Conservation (phyloP, 2,113 vertebrate genomes). For the Brachypteracias leptosomus region DNA sequence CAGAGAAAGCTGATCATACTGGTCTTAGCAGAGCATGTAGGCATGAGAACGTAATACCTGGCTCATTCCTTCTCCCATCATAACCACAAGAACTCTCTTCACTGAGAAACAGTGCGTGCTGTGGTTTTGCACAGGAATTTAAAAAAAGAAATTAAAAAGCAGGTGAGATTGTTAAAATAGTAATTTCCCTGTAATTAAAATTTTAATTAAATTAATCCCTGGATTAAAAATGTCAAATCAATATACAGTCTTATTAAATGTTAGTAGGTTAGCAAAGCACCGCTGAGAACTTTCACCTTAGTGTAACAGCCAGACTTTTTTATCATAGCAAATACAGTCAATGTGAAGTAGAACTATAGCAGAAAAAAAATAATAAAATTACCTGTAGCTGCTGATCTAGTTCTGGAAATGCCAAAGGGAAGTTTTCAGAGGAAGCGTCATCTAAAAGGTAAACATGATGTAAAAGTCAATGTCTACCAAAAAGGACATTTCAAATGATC, state of each 20-base stretch:
- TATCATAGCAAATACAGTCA: background rate
- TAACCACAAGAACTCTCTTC: background rate
- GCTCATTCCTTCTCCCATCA: background rate
- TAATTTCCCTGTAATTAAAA: background rate
- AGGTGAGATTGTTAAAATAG: background rate
- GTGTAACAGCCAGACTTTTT: background rate
- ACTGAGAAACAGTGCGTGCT: background rate
- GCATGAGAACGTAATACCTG: background rate
- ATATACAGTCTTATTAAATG: background rate
- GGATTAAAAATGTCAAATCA: background rate
- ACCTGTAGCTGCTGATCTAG: conserved; percentile 88
- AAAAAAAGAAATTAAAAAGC: background rate
- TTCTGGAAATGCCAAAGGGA: conserved; percentile 80
- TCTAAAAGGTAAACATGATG: conserved; percentile 62
- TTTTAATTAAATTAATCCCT: background rate
- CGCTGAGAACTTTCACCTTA: background rate
- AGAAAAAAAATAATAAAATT: background rate
- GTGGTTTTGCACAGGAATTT: background rate
- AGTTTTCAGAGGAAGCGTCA: conserved; percentile 75
- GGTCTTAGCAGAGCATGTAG: background rate
- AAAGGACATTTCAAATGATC: background rate
- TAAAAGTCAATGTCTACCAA: background rate
- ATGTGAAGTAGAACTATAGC: background rate
- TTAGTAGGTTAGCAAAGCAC: background rate
- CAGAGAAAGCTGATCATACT: background rate